Evolutionary conservation across 2,113 vertebrate species (phyloP).

Genomic region (Myanophis thanlyinensis): DNA sequence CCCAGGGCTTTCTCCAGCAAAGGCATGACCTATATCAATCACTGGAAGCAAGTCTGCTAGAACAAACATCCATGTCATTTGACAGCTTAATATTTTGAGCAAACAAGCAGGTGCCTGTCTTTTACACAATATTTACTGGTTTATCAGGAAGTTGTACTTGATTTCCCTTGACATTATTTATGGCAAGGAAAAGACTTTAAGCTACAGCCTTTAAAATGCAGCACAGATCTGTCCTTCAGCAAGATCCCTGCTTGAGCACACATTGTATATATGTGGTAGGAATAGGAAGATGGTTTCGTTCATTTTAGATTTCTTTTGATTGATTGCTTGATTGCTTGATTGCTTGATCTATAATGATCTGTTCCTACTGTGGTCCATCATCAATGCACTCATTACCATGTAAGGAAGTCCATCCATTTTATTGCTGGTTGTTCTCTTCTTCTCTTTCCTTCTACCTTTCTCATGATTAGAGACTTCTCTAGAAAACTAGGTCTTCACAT

Average conservation of each 20-base stretch:
- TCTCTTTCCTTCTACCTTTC: neutral
- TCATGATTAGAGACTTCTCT: neutral
- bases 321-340: neutral
- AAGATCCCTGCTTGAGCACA: neutral
- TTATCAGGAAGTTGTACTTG: neutral
- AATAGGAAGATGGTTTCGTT: neutral
- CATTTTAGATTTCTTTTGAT: neutral
- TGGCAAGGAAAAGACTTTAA: neutral
- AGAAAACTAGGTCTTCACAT: neutral
- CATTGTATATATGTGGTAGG: neutral
- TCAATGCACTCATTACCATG: neutral
- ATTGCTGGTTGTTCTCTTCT: neutral
- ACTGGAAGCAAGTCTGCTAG: constrained; percentile 12
- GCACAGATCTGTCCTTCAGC: neutral
- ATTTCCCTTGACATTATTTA: constrained; percentile 1
- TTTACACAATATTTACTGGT: neutral
- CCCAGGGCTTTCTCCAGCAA: constrained; percentile 13
- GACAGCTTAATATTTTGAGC: constrained; percentile 17
- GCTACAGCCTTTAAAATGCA: neutral
- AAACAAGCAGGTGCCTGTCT: constrained; percentile 15
- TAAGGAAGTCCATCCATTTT: neutral
- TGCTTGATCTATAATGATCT: neutral
- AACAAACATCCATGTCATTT: constrained; percentile 27
- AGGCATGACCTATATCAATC: neutral
- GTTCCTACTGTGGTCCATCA: neutral